phyloP scores from a whole-genome alignment of 2,113 vertebrate species.

The Chaenocephalus aceratus region DNA sequence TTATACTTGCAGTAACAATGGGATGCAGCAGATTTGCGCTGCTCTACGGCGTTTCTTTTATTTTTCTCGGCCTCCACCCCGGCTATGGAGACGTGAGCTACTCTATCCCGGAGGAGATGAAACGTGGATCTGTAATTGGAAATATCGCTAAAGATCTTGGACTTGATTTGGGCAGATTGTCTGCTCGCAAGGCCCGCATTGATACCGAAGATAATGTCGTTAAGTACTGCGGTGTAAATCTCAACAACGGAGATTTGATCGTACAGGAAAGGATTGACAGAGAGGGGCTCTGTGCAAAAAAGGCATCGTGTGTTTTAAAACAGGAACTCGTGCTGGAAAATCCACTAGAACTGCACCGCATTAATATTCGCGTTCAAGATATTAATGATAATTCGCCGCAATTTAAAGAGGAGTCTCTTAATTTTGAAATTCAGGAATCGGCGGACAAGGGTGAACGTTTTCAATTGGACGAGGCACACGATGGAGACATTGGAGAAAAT shows the following conservation, averaged over 20 bases:
- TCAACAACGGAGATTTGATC: conserved; percentile 77
- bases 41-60: conserved; percentile 1
- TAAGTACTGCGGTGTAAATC: too few relatives aligned
- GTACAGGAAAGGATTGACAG: conserved; percentile 79
- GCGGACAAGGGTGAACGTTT: conserved; percentile 70
- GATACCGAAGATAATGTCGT: too few relatives aligned
- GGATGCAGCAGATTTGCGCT: not conserved
- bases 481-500: conserved; percentile 83
- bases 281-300: conserved; percentile 81
- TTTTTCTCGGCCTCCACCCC: conserved; percentile 23
- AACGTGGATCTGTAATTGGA: conserved; percentile 81
- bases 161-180: conserved; percentile 69
- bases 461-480: conserved; percentile 76
- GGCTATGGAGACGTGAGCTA: conserved; percentile 77
- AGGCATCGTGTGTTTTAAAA: conserved; percentile 74
- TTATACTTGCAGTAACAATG: conserved; percentile 23
- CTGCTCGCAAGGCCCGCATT: too few relatives aligned
- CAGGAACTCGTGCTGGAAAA: conserved; percentile 79
- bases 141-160: conserved; percentile 85
- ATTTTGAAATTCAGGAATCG: conserved; percentile 76
- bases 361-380: conserved; percentile 81
- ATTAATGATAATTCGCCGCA: conserved; percentile 84
- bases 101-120: conserved; percentile 79
- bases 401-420: conserved; percentile 69
- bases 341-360: conserved; percentile 63